phyloP scores from a whole-genome alignment of 2,797 vertebrate genomes.

The Spinibarbus caldwelli region DNA sequence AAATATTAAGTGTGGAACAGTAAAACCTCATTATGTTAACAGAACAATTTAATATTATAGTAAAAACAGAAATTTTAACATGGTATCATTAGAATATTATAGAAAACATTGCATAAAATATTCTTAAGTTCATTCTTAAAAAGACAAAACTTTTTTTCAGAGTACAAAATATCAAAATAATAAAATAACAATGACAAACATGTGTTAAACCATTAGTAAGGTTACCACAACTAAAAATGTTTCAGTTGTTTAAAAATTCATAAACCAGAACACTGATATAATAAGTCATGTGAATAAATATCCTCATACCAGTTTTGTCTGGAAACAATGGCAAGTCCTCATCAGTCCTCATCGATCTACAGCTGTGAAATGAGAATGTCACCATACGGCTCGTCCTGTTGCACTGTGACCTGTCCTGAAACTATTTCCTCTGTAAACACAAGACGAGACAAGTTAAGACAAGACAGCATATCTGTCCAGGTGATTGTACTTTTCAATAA shows the following conservation, averaged over 20 bases:
- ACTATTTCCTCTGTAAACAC: slow-evolving; percentile 48
- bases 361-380: slow-evolving; percentile 54
- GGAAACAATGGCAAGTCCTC: neutral
- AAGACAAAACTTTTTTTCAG: neutral
- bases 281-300: neutral
- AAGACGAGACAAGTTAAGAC: neutral
- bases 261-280: slow-evolving; percentile 24
- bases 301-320: neutral
- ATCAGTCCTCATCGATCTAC: neutral
- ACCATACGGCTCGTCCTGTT: slow-evolving; percentile 51
- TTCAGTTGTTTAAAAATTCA: neutral
- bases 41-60: neutral
- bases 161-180: neutral
- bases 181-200: neutral
- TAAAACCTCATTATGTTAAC: neutral
- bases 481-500: neutral
- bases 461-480: neutral
- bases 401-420: slow-evolving; percentile 34
- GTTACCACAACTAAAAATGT: neutral
- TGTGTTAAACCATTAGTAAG: neutral
- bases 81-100: neutral
- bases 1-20: neutral
- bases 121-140: neutral
- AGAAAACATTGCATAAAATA: neutral
- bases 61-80: neutral